Evolutionary conservation across 35 echinoderm and acorn worm species (phyloP).

Genomic region (Eucidaris tribuloides): DNA sequence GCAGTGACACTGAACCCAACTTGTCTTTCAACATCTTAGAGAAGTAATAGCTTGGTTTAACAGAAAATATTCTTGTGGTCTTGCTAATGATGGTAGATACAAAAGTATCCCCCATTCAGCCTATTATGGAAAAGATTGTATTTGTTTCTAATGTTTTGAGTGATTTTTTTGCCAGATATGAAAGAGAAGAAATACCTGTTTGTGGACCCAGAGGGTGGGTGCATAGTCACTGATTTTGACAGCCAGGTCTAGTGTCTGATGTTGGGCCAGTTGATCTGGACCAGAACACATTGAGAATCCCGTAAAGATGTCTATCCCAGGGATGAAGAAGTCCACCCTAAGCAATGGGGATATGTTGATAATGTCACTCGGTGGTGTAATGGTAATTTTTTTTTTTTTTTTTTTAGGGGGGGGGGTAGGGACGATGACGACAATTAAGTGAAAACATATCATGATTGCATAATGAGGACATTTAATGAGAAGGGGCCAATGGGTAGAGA

Average conservation of each 20-base stretch:
- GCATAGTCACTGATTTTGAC: slow-evolving; percentile 79
- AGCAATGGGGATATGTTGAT: background rate
- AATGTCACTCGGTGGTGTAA: background rate
- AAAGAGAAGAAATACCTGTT: slow-evolving; percentile 60
- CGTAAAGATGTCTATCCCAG: slow-evolving; percentile 75
- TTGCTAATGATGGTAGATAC: too few species aligned
- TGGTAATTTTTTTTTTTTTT: background rate
- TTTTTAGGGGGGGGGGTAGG: background rate
- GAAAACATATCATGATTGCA: background rate
- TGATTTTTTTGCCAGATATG: too few species aligned
- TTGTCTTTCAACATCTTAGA: too few species aligned
- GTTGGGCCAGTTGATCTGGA: slow-evolving; percentile 36
- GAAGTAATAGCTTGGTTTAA: too few species aligned
- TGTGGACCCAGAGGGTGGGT: slow-evolving; percentile 91
- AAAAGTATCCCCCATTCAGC: too few species aligned
- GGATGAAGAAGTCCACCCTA: slow-evolving; percentile 95
- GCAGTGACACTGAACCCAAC: too few species aligned
- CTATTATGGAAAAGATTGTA: too few species aligned
- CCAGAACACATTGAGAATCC: slow-evolving; percentile 92
- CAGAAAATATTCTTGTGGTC: too few species aligned
- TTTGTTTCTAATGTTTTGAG: too few species aligned
- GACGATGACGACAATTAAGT: background rate
- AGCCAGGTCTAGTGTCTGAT: slow-evolving; percentile 66
- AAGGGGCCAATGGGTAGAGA: background rate
- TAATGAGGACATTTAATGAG: background rate